phyloP scores from a whole-genome alignment of 2,888 invertebrate genomes.

The Abscondita cerata region DNA sequence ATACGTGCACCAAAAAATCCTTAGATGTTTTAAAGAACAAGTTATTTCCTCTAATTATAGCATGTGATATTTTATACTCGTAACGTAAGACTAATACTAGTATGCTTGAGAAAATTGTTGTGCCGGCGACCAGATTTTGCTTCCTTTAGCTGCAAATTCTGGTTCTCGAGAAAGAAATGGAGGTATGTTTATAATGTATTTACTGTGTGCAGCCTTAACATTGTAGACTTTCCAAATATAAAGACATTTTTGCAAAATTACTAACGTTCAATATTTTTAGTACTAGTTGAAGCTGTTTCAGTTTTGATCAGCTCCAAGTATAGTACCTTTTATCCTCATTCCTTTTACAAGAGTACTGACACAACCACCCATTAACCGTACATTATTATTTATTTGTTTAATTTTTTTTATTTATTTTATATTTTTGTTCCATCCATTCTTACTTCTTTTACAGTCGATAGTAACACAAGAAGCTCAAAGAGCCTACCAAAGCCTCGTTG shows the following conservation, averaged over 20 bases:
- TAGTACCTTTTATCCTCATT: no score
- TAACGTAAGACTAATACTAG: conserved; percentile 25
- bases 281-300: conserved; percentile 39
- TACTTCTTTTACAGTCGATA: conserved; percentile 68
- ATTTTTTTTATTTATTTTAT: conserved; percentile 51
- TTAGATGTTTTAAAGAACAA: no score
- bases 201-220: conserved; percentile 28
- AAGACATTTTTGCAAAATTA: conserved; percentile 19
- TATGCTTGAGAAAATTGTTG: conserved; percentile 1
- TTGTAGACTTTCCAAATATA: conserved; percentile 24
- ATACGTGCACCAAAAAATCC: no score
- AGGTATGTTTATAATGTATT: conserved; percentile 26
- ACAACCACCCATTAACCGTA: conserved; percentile 21
- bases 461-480: conserved; percentile 89
- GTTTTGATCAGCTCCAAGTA: conserved; percentile 37
- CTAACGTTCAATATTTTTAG: conserved; percentile 16
- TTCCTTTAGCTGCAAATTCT: conserved; percentile 6
- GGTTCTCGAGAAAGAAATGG: conserved; percentile 13
- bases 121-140: conserved; percentile 14
- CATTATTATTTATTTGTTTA: conserved; percentile 33
- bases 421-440: conserved; percentile 48
- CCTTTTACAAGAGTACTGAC: no score
- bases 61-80: conserved; percentile 34
- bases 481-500: conserved; percentile 92
- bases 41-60: conserved; percentile 16